phyloP scores from a whole-genome alignment of 2,113 vertebrate genomes.

The Pristiophorus japonicus region DNA sequence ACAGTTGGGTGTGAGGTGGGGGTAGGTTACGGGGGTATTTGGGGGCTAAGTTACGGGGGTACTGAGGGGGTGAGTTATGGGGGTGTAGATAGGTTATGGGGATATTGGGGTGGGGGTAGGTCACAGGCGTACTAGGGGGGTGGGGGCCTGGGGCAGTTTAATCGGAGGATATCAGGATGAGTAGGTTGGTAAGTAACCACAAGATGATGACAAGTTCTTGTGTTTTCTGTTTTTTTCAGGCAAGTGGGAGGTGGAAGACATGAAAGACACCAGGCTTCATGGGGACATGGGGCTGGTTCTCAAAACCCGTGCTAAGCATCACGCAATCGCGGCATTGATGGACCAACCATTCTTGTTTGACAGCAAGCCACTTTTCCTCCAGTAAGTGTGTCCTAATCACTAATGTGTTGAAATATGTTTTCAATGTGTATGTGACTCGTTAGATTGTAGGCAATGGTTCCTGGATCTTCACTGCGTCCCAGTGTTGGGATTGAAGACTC shows the following conservation, averaged over 20 bases:
- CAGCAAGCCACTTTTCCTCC: slow-evolving; percentile 79
- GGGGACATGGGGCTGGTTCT: slow-evolving; percentile 91
- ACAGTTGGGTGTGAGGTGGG: too few species aligned
- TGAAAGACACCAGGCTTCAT: slow-evolving; percentile 83
- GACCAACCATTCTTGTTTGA: slow-evolving; percentile 84
- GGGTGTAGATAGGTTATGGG: too few species aligned
- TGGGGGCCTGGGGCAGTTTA: too few species aligned
- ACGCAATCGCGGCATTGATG: slow-evolving; percentile 82
- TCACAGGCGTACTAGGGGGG: too few species aligned
- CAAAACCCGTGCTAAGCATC: slow-evolving; percentile 88
- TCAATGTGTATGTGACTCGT: background rate
- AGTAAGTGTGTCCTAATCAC: slow-evolving; percentile 71
- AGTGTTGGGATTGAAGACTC: too few species aligned
- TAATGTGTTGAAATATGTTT: too few species aligned
- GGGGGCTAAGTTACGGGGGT: too few species aligned
- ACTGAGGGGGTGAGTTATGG: too few species aligned
- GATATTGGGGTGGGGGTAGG: too few species aligned
- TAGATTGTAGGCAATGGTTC: background rate
- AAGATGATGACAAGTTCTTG: background rate
- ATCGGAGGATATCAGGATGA: background rate
- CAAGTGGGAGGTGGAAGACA: slow-evolving; percentile 90
- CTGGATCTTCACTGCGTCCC: too few species aligned
- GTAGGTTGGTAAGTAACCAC: too few species aligned
- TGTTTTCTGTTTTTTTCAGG: slow-evolving; percentile 54
- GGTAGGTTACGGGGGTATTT: too few species aligned